Base-by-base conservation (phyloP, 2,888 invertebrate species). In the Epirrita christyi region DNA sequence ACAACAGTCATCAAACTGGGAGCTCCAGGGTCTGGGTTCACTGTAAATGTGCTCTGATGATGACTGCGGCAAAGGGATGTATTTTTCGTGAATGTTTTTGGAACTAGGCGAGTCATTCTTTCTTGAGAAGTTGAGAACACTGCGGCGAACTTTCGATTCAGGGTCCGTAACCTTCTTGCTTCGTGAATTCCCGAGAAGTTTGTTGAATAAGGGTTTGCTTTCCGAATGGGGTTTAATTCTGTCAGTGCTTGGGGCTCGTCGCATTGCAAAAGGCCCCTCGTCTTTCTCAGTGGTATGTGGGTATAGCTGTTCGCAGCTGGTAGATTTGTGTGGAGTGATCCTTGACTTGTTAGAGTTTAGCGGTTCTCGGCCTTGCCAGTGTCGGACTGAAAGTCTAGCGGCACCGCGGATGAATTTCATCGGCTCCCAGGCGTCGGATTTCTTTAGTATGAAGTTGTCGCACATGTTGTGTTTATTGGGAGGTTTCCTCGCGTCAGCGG, bases 381-480 rank as follows among this genome's bases (percentile, higher is more conserved):
- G 93, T 78, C 93, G 84, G 76, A 85, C 94, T 75, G 92, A 93
- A 75, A 92, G 85, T 67, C 83, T 85, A 61, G 86, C 93, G 63
- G 86, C 93, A 64, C 89, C 93, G 70, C 85, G 86, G 63, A 85
- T 89, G 71, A 88, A 91, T 69, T 88, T 88, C 84, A 90, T 85
- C 41, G 87, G 86, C 68, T 92, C 90, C 86, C 92, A 92, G 53
- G 92, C 92, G 60, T 92, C 91, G 8, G 93, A 88, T 68, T 93
- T 93, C 61, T 92, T 83, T 42, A 94, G 86, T 61, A 94, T 94
- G 73, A 93, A 93, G 70, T 93, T 92, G 70, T 91, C 91, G 63
- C 88, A 80, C 86, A 87, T 88, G 71, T 78, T 81, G 65, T 85
- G 78, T 78, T 83, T 87, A 70, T 76, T 76, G 64, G 80, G 88